These are phyloP conservation scores for Apantesis nais DNA, from an alignment of 2,888 invertebrate species.

Conservation along the genomic window DNA sequence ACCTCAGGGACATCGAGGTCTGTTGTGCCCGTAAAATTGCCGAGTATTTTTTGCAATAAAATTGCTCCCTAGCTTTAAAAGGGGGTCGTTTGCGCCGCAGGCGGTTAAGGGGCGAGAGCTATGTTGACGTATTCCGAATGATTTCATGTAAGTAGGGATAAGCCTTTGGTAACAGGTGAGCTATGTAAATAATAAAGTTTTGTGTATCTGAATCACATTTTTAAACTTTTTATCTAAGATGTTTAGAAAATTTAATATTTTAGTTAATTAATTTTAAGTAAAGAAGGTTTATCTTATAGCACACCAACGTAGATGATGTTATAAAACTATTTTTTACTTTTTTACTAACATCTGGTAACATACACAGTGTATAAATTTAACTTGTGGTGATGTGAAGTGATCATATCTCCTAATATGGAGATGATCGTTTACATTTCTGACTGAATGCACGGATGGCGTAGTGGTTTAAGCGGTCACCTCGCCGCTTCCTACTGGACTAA, in stretches of 20 bases:
- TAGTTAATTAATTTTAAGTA: neutral
- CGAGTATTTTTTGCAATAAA: slow-evolving; percentile 79
- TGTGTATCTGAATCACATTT: slow-evolving; percentile 27
- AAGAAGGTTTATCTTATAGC: neutral
- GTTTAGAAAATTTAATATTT: neutral
- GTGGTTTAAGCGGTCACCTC: too few species aligned
- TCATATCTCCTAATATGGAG: too few species aligned
- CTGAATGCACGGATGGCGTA: too few species aligned
- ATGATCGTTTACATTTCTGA: too few species aligned
- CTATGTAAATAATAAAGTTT: slow-evolving; percentile 45
- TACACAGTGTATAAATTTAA: neutral
- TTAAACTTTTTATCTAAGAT: too few species aligned
- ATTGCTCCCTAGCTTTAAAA: slow-evolving; percentile 73
- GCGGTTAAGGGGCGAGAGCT: slow-evolving; percentile 64
- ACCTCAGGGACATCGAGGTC: slow-evolving; percentile 81
- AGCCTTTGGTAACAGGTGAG: slow-evolving; percentile 54
- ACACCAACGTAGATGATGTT: neutral
- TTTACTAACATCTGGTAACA: neutral
- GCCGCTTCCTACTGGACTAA: too few species aligned
- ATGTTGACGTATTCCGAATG: slow-evolving; percentile 62
- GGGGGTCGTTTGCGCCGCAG: slow-evolving; percentile 68
- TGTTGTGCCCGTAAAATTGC: slow-evolving; percentile 79
- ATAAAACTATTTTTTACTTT: neutral
- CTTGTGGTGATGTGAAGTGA: neutral
- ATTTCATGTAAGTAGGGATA: slow-evolving; percentile 60